Evolutionary conservation across 2,113 vertebrate genomes (phyloP), one percentile per base, ranked within the genome.

Genomic region (Oophaga pumilio): DNA sequence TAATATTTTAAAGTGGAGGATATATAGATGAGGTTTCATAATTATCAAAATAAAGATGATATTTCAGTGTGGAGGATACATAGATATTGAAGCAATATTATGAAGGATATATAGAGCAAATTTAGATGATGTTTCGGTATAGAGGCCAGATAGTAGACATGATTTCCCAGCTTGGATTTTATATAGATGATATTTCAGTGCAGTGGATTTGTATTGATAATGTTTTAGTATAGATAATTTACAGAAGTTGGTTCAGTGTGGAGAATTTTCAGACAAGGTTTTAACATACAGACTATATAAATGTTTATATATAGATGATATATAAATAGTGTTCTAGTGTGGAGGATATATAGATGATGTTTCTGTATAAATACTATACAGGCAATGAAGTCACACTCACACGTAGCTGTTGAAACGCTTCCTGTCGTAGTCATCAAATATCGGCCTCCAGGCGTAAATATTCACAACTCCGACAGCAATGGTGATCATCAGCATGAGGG

Each of bases 401-500:
- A 81, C 92, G 83, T 94, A 94, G 24, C 94, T 92, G 86, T 91
- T 90, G 89, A 96, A 95, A 0, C 95, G 95, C 10, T 92, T 91
- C 50, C 77, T 92, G 91, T 99, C 97, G 0, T 98, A 97, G 11
- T 95, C 91, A 43, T 99, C 96, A 0, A 97, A 99, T 90, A 97
- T 93, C 18, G 96, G 94, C 57, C 91, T 76, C 97, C 97, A 99
- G 93, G 95, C 95, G 26, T 96, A 95, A 91, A 97, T 95, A 91
- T 97, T 97, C 89, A 99, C 95, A 0, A 95, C 89, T 0, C 96
- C 95, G 0, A 94, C 93, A 0, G 95, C 94, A 6, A 93, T 94
- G 0, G 95, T 95, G 82, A 98, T 95, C 59, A 97, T 92, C 91
- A 96, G 90, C 98, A 99, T 99, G 87, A 99, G 97, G 0, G 96